A percentile compares a stretch with the other conserved stretches of the same genome.
Evolutionary conservation across 2,113 vertebrate species (phyloP).

Genomic region (Noctilio leporinus): DNA sequence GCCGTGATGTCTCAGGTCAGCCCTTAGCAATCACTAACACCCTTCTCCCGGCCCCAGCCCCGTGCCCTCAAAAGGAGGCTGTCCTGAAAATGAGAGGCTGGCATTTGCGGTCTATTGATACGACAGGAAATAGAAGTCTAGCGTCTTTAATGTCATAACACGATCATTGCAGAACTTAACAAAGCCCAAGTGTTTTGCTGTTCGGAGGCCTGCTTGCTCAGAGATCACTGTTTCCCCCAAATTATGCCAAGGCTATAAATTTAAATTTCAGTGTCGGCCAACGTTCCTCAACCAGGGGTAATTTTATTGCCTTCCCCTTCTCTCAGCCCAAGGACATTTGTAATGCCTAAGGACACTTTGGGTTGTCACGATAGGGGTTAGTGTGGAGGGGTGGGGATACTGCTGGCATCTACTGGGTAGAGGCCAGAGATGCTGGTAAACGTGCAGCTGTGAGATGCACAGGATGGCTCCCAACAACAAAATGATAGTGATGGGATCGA

Average conservation of each 20-base stretch:
- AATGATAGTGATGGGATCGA: not conserved
- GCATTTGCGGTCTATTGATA: not conserved
- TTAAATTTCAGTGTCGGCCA: not conserved
- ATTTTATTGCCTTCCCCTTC: not conserved
- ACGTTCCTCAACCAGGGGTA: not conserved
- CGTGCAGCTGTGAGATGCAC: not conserved
- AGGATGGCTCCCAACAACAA: not conserved
- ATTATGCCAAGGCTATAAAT: not conserved
- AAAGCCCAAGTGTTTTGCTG: not conserved
- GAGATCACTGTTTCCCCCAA: not conserved
- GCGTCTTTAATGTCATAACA: not conserved
- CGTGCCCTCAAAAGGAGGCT: not conserved
- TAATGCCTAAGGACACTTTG: not conserved
- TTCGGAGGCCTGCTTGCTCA: not conserved
- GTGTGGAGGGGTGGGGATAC: not conserved
- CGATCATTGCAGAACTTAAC: not conserved
- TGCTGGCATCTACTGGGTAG: not conserved
- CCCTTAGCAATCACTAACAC: not conserved
- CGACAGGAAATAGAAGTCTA: not conserved
- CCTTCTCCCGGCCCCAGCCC: not conserved
- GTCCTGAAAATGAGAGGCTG: not conserved
- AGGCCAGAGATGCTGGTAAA: not conserved
- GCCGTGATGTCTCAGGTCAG: not conserved
- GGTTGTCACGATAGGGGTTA: not conserved
- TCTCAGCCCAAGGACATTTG: not conserved